These are phyloP conservation scores for Bucorvus abyssinicus DNA, from an alignment of 2,797 vertebrate genomes.

Conservation along the genomic window DNA sequence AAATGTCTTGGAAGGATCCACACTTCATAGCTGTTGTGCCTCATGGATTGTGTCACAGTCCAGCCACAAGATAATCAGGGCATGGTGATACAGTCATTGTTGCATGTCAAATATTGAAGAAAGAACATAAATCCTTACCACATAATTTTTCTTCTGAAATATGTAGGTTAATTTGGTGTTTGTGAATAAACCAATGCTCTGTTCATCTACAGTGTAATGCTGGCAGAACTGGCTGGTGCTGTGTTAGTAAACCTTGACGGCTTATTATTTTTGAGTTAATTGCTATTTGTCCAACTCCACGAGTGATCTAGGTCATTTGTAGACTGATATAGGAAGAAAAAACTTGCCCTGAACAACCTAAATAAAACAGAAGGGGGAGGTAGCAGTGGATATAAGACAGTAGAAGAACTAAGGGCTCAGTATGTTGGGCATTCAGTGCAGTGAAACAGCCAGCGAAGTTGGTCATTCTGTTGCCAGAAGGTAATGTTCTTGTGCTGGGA, in stretches of 20 bases:
- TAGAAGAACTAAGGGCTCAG: not conserved
- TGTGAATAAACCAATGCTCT: not conserved
- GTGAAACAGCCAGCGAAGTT: not conserved
- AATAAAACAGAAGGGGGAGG: not conserved
- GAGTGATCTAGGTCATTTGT: not conserved
- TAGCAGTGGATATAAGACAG: not conserved
- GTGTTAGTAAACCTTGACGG: not conserved
- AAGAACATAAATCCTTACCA: not conserved
- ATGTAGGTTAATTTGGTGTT: not conserved
- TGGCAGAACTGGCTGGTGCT: not conserved
- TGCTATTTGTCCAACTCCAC: not conserved
- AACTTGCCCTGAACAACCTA: not conserved
- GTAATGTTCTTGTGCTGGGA: not conserved
- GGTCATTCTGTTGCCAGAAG: not conserved
- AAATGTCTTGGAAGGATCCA: not conserved
- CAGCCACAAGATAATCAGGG: not conserved
- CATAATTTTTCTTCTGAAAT: not conserved
- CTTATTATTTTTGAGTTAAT: not conserved
- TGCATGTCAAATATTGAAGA: not conserved
- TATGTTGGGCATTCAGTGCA: not conserved
- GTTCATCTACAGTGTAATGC: not conserved
- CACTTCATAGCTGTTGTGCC: slow-evolving; percentile 3
- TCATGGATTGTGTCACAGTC: not conserved
- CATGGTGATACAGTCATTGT: not conserved
- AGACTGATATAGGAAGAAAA: not conserved